phyloP scores from a whole-genome alignment of 2,113 vertebrate species.

The Plestiodon gilberti region DNA sequence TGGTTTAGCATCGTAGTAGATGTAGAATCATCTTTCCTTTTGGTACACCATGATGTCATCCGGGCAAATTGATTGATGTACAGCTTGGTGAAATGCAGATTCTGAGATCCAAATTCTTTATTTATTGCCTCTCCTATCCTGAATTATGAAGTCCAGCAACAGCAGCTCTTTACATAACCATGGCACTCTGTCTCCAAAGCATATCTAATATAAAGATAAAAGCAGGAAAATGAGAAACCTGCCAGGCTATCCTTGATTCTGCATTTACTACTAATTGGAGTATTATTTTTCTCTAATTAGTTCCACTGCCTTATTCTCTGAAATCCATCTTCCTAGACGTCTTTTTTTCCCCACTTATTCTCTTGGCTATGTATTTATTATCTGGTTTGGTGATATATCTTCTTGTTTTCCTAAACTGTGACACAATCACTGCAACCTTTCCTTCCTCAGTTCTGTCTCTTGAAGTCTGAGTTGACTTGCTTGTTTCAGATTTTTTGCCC shows the following conservation, averaged over 20 bases:
- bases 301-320: background rate
- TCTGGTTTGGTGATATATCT: background rate
- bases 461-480: background rate
- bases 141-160: background rate
- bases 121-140: background rate
- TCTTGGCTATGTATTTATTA: background rate
- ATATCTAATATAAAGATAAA: too few relatives aligned
- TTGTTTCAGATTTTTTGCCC: conserved; percentile 2
- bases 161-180: background rate
- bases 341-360: too few relatives aligned
- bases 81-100: background rate
- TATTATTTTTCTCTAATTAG: background rate
- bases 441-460: background rate
- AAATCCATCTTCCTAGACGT: background rate
- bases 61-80: background rate
- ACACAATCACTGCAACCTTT: background rate
- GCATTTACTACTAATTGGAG: background rate
- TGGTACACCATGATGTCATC: background rate
- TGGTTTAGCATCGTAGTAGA: background rate
- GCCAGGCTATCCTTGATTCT: background rate
- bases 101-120: background rate
- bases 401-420: background rate
- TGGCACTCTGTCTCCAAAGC: background rate
- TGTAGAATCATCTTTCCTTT: background rate
- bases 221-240: background rate